Conservation (phyloP, 2,113 vertebrate species). For the Pristiophorus japonicus region DNA sequence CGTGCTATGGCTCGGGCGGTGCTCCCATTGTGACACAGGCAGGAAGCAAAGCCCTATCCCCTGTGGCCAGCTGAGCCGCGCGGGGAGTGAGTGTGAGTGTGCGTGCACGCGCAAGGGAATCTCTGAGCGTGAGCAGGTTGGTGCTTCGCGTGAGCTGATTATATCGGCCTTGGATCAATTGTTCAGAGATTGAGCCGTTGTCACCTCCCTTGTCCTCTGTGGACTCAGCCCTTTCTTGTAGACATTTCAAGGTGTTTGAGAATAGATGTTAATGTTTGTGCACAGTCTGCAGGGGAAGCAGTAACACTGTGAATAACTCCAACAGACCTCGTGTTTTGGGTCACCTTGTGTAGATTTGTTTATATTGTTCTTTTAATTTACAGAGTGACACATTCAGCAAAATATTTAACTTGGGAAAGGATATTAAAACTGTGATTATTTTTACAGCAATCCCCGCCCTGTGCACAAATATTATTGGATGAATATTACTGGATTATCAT, state of each 20-base stretch:
- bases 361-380: slow-evolving; percentile 3
- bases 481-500: neutral
- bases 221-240: neutral
- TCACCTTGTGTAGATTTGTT: neutral
- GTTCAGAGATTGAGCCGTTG: neutral
- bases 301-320: slow-evolving; percentile 6
- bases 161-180: neutral
- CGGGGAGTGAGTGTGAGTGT: no score
- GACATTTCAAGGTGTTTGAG: neutral
- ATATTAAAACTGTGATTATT: slow-evolving; percentile 19
- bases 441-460: neutral
- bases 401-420: neutral
- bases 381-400: neutral
- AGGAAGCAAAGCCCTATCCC: neutral
- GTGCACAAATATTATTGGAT: neutral
- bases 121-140: neutral
- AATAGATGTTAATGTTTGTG: neutral
- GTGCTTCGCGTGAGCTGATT: neutral
- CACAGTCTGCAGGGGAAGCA: neutral
- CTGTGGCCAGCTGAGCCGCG: neutral
- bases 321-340: neutral
- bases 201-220: neutral
- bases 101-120: neutral
- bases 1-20: neutral
- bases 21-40: neutral